Evolutionary conservation across 2,113 vertebrate species (phyloP).

Genomic region (Bucco capensis): DNA sequence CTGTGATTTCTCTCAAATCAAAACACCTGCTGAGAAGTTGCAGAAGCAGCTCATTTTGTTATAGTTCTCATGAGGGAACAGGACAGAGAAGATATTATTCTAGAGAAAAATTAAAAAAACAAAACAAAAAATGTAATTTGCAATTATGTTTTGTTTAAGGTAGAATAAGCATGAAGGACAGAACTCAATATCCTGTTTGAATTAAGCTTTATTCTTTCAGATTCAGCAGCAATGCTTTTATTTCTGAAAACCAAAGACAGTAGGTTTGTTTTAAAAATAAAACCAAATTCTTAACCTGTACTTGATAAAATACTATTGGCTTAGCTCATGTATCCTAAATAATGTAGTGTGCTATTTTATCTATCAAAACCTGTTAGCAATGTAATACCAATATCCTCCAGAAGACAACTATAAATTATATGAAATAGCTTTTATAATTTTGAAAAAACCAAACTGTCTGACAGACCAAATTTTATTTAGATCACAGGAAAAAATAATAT

Average conservation of each 20-base stretch:
- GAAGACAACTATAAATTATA: not conserved
- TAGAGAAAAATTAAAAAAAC: not conserved
- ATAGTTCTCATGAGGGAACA: not conserved
- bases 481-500: not conserved
- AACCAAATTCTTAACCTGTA: not conserved
- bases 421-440: not conserved
- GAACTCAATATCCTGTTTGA: not conserved
- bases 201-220: constrained; percentile 2
- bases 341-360: not conserved
- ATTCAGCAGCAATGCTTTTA: not conserved
- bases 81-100: not conserved
- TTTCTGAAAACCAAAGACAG: not conserved
- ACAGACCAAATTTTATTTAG: not conserved
- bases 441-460: not conserved
- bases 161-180: not conserved
- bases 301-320: not conserved
- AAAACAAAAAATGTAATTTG: constrained; percentile 33
- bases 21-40: constrained; percentile 58
- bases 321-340: not conserved
- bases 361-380: not conserved
- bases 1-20: constrained; percentile 48
- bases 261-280: not conserved
- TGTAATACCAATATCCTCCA: not conserved
- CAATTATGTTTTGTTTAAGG: constrained; percentile 33
- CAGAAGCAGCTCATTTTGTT: constrained; percentile 47